Evolutionary conservation across 2,113 vertebrate species (phyloP).

Genomic region (Scatophagus argus): DNA sequence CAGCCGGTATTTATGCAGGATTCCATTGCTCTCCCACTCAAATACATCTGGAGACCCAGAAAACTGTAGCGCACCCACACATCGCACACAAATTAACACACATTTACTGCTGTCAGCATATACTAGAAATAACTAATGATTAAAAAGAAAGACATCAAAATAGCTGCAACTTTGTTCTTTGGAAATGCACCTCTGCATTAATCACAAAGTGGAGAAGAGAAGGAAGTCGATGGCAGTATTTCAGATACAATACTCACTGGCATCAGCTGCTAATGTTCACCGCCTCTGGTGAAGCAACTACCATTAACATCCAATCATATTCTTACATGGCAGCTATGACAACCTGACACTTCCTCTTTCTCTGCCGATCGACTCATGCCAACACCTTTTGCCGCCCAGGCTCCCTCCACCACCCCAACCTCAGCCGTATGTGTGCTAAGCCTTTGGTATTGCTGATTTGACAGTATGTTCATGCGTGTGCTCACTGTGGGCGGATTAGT

Average conservation of each 20-base stretch:
- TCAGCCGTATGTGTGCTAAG: not conserved
- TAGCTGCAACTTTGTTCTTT: constrained; percentile 5
- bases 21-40: constrained; percentile 38
- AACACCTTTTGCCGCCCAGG: too few relatives aligned
- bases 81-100: not conserved
- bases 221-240: too few relatives aligned
- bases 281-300: not conserved
- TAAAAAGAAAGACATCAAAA: constrained; percentile 5
- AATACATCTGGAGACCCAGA: constrained; percentile 14
- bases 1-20: constrained; percentile 31
- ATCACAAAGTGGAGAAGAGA: not conserved
- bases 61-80: constrained; percentile 12
- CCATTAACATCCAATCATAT: not conserved
- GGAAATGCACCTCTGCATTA: not conserved
- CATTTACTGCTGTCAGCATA: not conserved
- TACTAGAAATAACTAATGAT: constrained; percentile 1
- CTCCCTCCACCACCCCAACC: not conserved
- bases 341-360: not conserved
- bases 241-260: not conserved
- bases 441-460: not conserved
- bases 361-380: not conserved
- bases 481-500: not conserved
- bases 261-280: not conserved
- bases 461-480: not conserved
- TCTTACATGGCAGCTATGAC: not conserved